These are phyloP conservation scores for Phoenicopterus ruber DNA, from an alignment of 2,113 vertebrate genomes.

Conservation along the genomic window DNA sequence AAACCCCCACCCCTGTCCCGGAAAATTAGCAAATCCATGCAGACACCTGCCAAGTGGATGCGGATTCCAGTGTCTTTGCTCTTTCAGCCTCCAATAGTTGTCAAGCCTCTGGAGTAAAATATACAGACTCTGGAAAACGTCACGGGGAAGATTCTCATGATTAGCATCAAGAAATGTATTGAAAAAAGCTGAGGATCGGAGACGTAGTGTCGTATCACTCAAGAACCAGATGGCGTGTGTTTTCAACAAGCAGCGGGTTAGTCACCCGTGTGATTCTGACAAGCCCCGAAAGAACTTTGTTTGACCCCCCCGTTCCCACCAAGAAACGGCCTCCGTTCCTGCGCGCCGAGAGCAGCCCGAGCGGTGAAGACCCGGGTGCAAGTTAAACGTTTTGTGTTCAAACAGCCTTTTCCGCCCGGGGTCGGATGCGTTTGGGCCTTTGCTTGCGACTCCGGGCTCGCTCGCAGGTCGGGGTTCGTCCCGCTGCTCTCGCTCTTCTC, in stretches of 20 bases:
- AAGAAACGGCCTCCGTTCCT: accelerated
- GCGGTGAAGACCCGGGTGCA: not conserved
- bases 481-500: accelerated
- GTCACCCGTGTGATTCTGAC: not conserved
- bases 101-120: not conserved
- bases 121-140: not conserved
- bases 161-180: not conserved
- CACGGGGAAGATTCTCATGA: not conserved
- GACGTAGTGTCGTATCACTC: accelerated
- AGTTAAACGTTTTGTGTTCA: not conserved
- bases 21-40: not conserved
- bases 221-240: not conserved
- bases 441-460: accelerated
- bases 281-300: accelerated
- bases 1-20: accelerated
- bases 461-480: not conserved
- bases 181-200: not conserved
- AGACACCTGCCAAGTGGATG: not conserved
- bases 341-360: accelerated
- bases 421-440: accelerated
- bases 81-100: not conserved
- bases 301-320: not conserved
- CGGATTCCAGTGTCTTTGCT: not conserved
- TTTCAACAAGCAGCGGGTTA: not conserved
- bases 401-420: not conserved